phyloP scores from a whole-genome alignment of 2,113 vertebrate genomes.

The Mandrillus leucophaeus region DNA sequence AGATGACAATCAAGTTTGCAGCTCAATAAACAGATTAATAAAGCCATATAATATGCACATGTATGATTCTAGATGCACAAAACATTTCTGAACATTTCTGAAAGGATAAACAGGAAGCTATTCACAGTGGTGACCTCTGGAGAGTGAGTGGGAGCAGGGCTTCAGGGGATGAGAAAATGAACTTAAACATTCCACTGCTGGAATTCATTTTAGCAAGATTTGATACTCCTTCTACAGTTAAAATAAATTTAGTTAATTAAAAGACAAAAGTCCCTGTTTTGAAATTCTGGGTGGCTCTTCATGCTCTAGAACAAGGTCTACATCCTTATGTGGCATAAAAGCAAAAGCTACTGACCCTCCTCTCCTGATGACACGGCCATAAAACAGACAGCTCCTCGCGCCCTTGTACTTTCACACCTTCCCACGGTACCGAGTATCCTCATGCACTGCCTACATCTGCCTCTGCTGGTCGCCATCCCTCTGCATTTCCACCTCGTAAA shows the following conservation, averaged over 20 bases:
- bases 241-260: constrained; percentile 24
- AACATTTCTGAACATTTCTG: not conserved
- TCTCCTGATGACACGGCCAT: not conserved
- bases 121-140: not conserved
- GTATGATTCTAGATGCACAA: not conserved
- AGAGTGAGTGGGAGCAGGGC: not conserved
- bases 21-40: not conserved
- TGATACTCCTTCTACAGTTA: constrained; percentile 3
- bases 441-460: not conserved
- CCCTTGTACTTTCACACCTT: not conserved
- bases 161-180: not conserved
- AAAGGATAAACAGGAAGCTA: not conserved
- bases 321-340: not conserved
- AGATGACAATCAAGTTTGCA: not conserved
- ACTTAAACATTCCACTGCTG: not conserved
- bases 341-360: not conserved
- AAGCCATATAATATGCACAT: not conserved
- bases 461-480: no score
- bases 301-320: not conserved
- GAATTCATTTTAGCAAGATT: not conserved
- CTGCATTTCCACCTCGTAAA: not conserved
- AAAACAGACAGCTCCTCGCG: not conserved
- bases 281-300: not conserved
- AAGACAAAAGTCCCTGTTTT: not conserved
- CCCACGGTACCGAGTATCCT: fast-evolving